These are phyloP conservation scores for Nibea albiflora DNA, from an alignment of 2,113 vertebrate species.

Conservation along the genomic window DNA sequence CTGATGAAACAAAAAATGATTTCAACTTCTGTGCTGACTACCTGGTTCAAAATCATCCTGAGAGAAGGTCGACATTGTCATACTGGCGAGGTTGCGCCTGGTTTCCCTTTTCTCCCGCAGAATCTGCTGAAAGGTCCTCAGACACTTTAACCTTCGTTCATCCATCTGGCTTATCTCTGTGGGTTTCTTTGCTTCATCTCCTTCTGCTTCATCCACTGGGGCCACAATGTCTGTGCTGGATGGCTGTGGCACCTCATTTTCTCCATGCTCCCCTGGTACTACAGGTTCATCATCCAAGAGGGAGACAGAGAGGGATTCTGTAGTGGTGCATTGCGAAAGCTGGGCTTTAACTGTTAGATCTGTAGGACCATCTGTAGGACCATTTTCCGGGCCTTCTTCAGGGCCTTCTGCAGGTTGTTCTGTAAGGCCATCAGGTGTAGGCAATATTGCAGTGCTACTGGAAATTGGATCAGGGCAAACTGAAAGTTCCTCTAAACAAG, in stretches of 20 bases:
- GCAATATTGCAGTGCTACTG: slow-evolving; percentile 18
- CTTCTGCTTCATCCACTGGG: slow-evolving; percentile 32
- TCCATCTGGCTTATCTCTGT: slow-evolving; percentile 78
- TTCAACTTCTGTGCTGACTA: slow-evolving; percentile 59
- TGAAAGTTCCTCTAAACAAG: slow-evolving; percentile 15
- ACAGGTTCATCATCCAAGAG: slow-evolving; percentile 43
- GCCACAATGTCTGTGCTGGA: not conserved
- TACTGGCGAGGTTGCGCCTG: slow-evolving; percentile 88
- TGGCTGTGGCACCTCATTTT: slow-evolving; percentile 3
- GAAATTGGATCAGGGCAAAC: slow-evolving; percentile 9
- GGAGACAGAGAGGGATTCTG: slow-evolving; percentile 57
- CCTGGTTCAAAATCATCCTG: slow-evolving; percentile 89
- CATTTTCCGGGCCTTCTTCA: slow-evolving; percentile 3
- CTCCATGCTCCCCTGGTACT: slow-evolving; percentile 29
- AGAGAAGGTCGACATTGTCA: slow-evolving; percentile 87
- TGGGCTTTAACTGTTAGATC: slow-evolving; percentile 26
- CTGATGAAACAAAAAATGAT: slow-evolving; percentile 10
- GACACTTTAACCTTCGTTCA: slow-evolving; percentile 89
- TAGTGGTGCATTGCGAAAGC: slow-evolving; percentile 59
- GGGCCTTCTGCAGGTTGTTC: slow-evolving; percentile 20
- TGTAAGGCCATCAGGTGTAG: slow-evolving; percentile 45
- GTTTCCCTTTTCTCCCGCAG: slow-evolving; percentile 91
- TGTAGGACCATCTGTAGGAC: slow-evolving; percentile 20
- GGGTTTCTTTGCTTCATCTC: slow-evolving; percentile 15
- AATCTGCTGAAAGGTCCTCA: slow-evolving; percentile 94